Conservation (phyloP, 2,888 invertebrate species). For the Caenorhabditis plicata region DNA sequence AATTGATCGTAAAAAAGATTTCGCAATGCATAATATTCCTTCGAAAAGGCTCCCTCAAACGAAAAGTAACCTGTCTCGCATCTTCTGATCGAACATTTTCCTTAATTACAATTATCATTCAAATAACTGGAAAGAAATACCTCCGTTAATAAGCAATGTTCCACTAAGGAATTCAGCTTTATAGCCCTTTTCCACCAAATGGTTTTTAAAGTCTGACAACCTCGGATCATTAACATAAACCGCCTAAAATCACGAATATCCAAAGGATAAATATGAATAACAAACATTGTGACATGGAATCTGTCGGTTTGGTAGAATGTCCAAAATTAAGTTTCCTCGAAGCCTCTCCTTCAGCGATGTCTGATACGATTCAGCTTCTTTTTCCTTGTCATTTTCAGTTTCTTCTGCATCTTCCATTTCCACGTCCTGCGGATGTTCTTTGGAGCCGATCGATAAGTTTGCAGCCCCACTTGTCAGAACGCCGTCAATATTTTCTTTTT, state of each 20-base stretch:
- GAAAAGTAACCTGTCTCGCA: conserved; percentile 88
- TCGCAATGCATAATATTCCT: conserved; percentile 87
- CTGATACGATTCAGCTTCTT: background rate
- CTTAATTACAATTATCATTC: conserved; percentile 63
- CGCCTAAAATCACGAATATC: conserved; percentile 71
- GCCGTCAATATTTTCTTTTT: conserved; percentile 36
- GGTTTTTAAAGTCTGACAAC: conserved; percentile 84
- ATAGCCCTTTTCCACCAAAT: conserved; percentile 65
- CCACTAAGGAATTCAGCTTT: conserved; percentile 81
- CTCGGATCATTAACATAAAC: conserved; percentile 90
- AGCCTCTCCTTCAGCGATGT: conserved; percentile 1
- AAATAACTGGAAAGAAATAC: conserved; percentile 5
- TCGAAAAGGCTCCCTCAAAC: conserved; percentile 88
- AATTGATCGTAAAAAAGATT: conserved; percentile 92
- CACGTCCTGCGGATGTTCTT: conserved; percentile 8
- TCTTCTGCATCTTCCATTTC: conserved; percentile 6
- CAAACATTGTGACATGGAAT: conserved; percentile 70
- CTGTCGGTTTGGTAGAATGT: conserved; percentile 44
- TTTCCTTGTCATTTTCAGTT: conserved; percentile 5
- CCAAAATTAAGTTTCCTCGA: conserved; percentile 54
- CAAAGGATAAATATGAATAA: background rate
- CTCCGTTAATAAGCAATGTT: conserved; percentile 82
- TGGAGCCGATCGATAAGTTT: conserved; percentile 4
- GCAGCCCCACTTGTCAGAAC: conserved; percentile 2
- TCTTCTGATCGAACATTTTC: conserved; percentile 85